These are phyloP conservation scores for Limnothrissa miodon DNA, from an alignment of 2,113 vertebrate genomes.

Conservation along the genomic window DNA sequence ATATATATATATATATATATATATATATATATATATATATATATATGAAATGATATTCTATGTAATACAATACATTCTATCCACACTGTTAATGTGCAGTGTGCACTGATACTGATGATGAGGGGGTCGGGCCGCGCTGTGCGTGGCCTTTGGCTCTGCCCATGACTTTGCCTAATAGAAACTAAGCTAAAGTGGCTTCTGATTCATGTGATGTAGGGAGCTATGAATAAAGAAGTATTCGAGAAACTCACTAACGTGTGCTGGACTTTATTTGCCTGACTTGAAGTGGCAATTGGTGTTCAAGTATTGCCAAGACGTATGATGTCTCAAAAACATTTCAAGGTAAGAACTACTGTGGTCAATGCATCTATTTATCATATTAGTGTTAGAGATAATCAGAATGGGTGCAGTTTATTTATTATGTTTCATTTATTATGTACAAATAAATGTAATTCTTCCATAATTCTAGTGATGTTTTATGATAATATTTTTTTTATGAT, in stretches of 20 bases:
- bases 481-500: not conserved
- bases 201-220: constrained; percentile 92
- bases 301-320: not conserved
- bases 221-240: constrained; percentile 81
- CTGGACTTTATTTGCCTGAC: not conserved
- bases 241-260: constrained; percentile 30
- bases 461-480: not conserved
- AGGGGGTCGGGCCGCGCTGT: constrained; percentile 83
- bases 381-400: not conserved
- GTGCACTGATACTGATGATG: constrained; percentile 62
- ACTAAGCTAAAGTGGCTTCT: constrained; percentile 81
- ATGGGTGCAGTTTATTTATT: not conserved
- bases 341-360: no score
- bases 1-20: constrained; percentile 60
- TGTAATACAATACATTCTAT: constrained; percentile 6
- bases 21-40: constrained; percentile 60
- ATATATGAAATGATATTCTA: constrained; percentile 54
- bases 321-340: not conserved
- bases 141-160: constrained; percentile 74
- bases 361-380: not conserved
- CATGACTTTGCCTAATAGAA: constrained; percentile 80
- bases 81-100: constrained; percentile 68
- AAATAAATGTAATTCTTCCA: no score
- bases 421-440: not conserved
- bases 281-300: not conserved